A percentile compares a stretch with the other conserved stretches of the same genome.
Conservation (phyloP, 2,888 invertebrate species). For the Heliconius aoede region DNA sequence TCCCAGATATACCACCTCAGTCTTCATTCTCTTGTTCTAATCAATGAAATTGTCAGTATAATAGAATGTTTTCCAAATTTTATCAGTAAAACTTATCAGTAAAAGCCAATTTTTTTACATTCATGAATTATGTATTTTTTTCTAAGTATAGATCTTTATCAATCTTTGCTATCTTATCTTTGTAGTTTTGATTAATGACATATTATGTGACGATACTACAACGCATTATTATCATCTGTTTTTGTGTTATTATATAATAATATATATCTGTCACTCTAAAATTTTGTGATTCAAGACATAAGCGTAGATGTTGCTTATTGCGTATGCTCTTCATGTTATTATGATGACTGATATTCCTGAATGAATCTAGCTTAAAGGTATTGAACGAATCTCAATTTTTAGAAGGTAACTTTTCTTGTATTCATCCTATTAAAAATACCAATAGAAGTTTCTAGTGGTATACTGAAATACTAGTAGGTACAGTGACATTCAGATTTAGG, state of each 20-base stretch:
- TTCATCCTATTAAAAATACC: background rate
- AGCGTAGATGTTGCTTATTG: too few species aligned
- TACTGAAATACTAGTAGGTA: background rate
- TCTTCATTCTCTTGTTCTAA: too few species aligned
- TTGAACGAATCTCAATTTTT: background rate
- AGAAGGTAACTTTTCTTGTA: background rate
- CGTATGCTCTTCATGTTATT: background rate
- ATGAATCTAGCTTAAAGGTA: background rate
- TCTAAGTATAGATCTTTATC: background rate
- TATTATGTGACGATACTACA: background rate
- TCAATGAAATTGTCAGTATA: too few species aligned
- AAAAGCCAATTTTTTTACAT: too few species aligned
- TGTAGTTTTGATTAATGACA: conserved; percentile 10
- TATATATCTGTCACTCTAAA: background rate
- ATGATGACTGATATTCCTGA: background rate
- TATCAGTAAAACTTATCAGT: too few species aligned
- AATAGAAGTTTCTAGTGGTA: background rate
- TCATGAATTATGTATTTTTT: background rate
- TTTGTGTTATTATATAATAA: background rate
- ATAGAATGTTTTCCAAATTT: too few species aligned
- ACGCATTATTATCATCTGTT: conserved; percentile 12
- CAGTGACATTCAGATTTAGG: background rate
- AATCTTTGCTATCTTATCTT: conserved; percentile 25
- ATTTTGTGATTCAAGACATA: background rate
- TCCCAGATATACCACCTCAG: too few species aligned